These are phyloP conservation scores for Herpetotheres cachinnans DNA, from an alignment of 2,113 vertebrate species.

Conservation along the genomic window DNA sequence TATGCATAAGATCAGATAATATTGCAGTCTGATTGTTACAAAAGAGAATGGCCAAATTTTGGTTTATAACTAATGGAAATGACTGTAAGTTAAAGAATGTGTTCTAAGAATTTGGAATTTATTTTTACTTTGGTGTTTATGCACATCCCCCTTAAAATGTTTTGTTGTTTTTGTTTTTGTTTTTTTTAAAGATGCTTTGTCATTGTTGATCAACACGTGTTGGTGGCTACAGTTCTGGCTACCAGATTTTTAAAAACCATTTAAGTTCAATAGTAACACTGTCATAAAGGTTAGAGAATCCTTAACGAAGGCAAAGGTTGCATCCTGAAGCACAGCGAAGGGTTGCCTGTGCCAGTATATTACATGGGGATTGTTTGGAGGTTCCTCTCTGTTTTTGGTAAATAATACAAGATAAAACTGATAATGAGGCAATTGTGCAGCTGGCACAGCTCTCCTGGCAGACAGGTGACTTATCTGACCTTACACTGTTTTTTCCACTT, in stretches of 20 bases:
- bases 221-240: background rate
- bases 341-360: background rate
- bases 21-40: background rate
- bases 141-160: background rate
- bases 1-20: background rate
- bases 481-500: background rate
- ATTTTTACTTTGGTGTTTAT: background rate
- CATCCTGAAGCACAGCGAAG: background rate
- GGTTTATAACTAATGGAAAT: background rate
- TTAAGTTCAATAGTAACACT: background rate
- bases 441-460: background rate
- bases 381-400: background rate
- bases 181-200: background rate
- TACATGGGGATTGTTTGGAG: background rate
- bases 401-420: background rate
- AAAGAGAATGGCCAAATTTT: background rate
- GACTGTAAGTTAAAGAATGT: background rate
- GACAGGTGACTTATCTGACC: background rate
- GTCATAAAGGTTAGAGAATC: background rate
- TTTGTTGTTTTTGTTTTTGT: too few relatives aligned
- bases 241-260: background rate
- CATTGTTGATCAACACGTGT: background rate
- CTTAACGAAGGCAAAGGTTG: background rate
- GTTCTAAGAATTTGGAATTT: background rate
- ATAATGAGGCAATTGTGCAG: background rate